Evolutionary conservation across 2,113 vertebrate genomes (phyloP).

Genomic region (Xiphorhynchus elegans): DNA sequence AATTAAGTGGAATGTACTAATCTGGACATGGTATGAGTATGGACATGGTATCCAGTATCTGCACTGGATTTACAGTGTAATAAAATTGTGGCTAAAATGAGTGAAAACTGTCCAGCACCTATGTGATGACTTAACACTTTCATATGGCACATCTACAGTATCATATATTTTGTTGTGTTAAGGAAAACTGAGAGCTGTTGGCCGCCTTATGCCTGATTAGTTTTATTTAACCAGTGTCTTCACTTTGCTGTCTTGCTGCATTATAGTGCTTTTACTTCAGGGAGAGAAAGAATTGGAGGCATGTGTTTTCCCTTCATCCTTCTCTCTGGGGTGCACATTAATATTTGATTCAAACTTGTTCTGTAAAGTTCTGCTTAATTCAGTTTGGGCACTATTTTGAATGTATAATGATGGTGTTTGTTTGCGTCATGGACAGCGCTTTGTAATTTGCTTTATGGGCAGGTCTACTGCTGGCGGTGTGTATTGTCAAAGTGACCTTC

Average conservation of each 20-base stretch:
- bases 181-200: neutral
- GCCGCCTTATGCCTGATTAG: neutral
- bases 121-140: slow-evolving; percentile 24
- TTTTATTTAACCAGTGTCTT: neutral
- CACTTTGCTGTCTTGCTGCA: neutral
- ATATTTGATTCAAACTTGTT: slow-evolving; percentile 41
- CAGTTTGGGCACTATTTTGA: slow-evolving; percentile 15
- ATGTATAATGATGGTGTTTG: neutral
- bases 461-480: slow-evolving; percentile 6
- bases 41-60: neutral
- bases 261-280: neutral
- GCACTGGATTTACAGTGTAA: slow-evolving; percentile 38
- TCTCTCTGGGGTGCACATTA: neutral
- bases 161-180: neutral
- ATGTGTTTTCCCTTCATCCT: neutral
- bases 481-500: slow-evolving; percentile 18
- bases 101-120: slow-evolving; percentile 43
- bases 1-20: slow-evolving; percentile 26
- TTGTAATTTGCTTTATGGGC: slow-evolving; percentile 49
- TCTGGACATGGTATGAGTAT: neutral
- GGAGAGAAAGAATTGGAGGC: neutral
- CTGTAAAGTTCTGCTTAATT: slow-evolving; percentile 43
- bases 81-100: slow-evolving; percentile 32
- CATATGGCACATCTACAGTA: neutral
- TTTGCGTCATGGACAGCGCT: neutral